phyloP scores from a whole-genome alignment of 2,113 vertebrate genomes.

The Trichomycterus rosablanca region DNA sequence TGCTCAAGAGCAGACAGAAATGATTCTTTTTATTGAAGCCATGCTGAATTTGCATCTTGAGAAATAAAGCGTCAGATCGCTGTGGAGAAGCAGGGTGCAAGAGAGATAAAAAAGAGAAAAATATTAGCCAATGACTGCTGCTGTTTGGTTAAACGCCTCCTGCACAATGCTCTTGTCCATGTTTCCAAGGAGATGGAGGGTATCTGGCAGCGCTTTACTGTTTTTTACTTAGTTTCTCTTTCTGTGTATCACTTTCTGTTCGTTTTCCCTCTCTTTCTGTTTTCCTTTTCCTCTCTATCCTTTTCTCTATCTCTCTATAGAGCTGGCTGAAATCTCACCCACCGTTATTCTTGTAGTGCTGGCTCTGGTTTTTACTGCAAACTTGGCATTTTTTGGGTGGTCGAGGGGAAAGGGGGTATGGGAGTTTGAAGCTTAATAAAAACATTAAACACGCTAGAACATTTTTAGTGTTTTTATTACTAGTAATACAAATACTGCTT shows the following conservation, averaged over 20 bases:
- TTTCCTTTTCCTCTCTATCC: conserved; percentile 13
- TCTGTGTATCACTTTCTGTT: conserved; percentile 43
- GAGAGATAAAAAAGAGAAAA: neutral
- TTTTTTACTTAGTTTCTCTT: conserved; percentile 35
- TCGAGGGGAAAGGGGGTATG: no score
- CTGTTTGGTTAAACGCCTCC: conserved; percentile 37
- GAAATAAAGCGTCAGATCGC: conserved; percentile 12
- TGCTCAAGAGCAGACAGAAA: neutral
- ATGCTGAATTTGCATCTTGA: neutral
- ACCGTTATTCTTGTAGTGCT: no score
- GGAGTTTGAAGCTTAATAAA: no score
- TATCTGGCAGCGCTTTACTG: conserved; percentile 29
- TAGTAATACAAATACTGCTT: no score
- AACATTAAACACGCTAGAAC: no score
- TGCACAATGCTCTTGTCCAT: conserved; percentile 48
- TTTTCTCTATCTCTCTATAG: conserved; percentile 11
- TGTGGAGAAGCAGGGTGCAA: neutral
- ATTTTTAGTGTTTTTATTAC: no score
- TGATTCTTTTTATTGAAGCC: neutral
- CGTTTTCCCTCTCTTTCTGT: conserved; percentile 10
- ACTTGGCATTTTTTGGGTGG: no score
- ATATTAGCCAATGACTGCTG: conserved; percentile 28
- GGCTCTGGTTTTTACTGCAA: no score
- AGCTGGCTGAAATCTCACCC: no score
- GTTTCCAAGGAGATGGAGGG: conserved; percentile 63